These are phyloP conservation scores for Colletes collaris DNA, from an alignment of 2,888 invertebrate species.

Conservation along the genomic window DNA sequence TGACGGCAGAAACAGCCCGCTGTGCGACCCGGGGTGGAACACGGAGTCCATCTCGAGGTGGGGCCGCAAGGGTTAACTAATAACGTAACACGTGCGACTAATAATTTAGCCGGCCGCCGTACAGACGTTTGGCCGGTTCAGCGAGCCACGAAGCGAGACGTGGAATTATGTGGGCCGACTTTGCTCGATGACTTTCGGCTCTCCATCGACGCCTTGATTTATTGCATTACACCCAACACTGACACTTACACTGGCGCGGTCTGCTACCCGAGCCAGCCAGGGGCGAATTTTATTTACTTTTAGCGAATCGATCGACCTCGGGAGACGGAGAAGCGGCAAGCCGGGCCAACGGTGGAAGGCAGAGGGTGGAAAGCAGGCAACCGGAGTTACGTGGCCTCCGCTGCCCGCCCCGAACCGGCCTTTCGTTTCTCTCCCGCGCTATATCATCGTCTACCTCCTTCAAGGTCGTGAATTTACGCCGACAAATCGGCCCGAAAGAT, in stretches of 20 bases:
- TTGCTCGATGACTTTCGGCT: conserved; percentile 66
- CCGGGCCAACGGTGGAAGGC: not conserved
- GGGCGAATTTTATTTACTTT: conserved; percentile 80
- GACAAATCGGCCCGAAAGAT: conserved; percentile 67
- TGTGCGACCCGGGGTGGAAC: too few species aligned
- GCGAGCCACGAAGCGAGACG: conserved; percentile 17
- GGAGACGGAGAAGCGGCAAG: conserved; percentile 26
- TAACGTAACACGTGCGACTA: too few species aligned
- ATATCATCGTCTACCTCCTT: conserved; percentile 68
- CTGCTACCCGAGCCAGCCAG: conserved; percentile 49
- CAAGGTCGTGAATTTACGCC: conserved; percentile 65
- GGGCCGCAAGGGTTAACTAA: too few species aligned
- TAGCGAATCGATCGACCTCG: conserved; percentile 77
- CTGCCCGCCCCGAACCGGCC: conserved; percentile 29
- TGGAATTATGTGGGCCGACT: conserved; percentile 55
- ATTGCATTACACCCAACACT: conserved; percentile 67
- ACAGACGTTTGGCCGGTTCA: conserved; percentile 3
- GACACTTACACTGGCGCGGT: conserved; percentile 62
- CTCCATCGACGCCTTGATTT: conserved; percentile 67
- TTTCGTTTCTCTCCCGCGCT: conserved; percentile 61
- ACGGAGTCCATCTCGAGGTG: too few species aligned
- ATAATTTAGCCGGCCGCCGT: not conserved
- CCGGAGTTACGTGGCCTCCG: conserved; percentile 54
- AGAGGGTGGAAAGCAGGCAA: conserved; percentile 31
- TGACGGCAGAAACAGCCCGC: too few species aligned